Evolutionary conservation across 2,888 invertebrate genomes (phyloP).

Genomic region (Drosophila macrospina): DNA sequence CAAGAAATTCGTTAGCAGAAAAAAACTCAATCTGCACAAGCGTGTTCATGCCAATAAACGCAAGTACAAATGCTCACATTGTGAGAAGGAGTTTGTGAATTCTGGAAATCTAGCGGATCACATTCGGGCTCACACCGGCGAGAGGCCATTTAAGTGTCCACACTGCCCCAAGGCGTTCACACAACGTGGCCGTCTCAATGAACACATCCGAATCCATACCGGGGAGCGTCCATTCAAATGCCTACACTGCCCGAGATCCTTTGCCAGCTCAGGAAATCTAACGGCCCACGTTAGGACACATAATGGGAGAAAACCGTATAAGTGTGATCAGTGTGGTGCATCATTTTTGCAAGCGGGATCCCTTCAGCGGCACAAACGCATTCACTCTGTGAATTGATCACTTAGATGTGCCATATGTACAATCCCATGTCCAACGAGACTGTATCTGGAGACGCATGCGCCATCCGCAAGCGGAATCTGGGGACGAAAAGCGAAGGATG

Average conservation of each 20-base stretch:
- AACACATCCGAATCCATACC: slow-evolving; percentile 86
- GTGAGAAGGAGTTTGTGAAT: slow-evolving; percentile 28
- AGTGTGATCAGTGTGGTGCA: slow-evolving; percentile 26
- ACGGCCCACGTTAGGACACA: slow-evolving; percentile 31
- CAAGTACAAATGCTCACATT: slow-evolving; percentile 24
- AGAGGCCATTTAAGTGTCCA: slow-evolving; percentile 86
- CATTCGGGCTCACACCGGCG: slow-evolving; percentile 86
- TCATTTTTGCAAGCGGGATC: slow-evolving; percentile 22
- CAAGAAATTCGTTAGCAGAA: slow-evolving; percentile 85
- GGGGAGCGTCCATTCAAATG: slow-evolving; percentile 86
- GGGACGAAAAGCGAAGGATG: neutral
- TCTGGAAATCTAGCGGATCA: slow-evolving; percentile 86
- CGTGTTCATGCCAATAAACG: slow-evolving; percentile 27
- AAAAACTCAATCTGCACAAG: slow-evolving; percentile 52
- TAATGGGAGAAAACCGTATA: slow-evolving; percentile 1
- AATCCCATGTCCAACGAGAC: slow-evolving; percentile 23
- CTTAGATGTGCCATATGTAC: slow-evolving; percentile 32
- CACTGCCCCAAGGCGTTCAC: slow-evolving; percentile 87
- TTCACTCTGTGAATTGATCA: slow-evolving; percentile 4
- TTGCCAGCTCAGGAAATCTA: slow-evolving; percentile 41
- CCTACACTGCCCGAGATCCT: slow-evolving; percentile 85
- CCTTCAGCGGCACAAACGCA: slow-evolving; percentile 18
- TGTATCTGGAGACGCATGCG: slow-evolving; percentile 42
- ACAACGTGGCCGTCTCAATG: slow-evolving; percentile 87
- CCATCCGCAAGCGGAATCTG: neutral